A percentile compares a stretch with the other conserved stretches of the same genome.
Conservation (phyloP, 2,888 invertebrate species). For the Abscondita cerata region DNA sequence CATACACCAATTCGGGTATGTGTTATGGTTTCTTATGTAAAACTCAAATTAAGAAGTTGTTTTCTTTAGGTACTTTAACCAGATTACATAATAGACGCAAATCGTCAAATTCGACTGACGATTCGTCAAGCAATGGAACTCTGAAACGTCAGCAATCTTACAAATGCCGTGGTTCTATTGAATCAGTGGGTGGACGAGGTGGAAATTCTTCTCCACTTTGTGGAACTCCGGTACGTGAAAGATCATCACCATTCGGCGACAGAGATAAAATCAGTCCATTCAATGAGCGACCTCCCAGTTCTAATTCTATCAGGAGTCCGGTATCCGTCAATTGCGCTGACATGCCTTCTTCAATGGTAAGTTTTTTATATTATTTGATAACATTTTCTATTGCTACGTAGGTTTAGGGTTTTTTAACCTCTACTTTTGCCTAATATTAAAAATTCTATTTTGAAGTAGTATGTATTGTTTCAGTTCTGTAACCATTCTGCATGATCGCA, state of each 20-base stretch:
- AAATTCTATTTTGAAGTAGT: too few relatives aligned
- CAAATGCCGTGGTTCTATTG: slow-evolving; percentile 60
- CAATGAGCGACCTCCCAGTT: slow-evolving; percentile 50
- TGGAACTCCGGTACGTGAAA: slow-evolving; percentile 61
- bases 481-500: slow-evolving; percentile 31
- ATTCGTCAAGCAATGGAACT: slow-evolving; percentile 60
- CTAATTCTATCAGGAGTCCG: slow-evolving; percentile 49
- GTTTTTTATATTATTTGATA: slow-evolving; percentile 16
- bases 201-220: slow-evolving; percentile 62
- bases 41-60: not conserved
- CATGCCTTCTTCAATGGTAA: slow-evolving; percentile 57
- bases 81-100: slow-evolving; percentile 63
- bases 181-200: slow-evolving; percentile 60
- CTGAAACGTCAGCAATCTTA: slow-evolving; percentile 67
- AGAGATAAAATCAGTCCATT: slow-evolving; percentile 39
- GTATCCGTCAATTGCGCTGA: slow-evolving; percentile 43
- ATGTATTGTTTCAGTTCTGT: slow-evolving; percentile 31
- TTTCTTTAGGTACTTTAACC: slow-evolving; percentile 55
- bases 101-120: slow-evolving; percentile 56
- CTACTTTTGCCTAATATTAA: too few relatives aligned
- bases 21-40: too few relatives aligned
- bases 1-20: slow-evolving; percentile 53
- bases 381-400: slow-evolving; percentile 14
- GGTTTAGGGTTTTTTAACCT: too few relatives aligned
- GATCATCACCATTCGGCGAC: slow-evolving; percentile 59